These are phyloP conservation scores for Pionites leucogaster DNA, from an alignment of 2,113 vertebrate species.

Conservation along the genomic window DNA sequence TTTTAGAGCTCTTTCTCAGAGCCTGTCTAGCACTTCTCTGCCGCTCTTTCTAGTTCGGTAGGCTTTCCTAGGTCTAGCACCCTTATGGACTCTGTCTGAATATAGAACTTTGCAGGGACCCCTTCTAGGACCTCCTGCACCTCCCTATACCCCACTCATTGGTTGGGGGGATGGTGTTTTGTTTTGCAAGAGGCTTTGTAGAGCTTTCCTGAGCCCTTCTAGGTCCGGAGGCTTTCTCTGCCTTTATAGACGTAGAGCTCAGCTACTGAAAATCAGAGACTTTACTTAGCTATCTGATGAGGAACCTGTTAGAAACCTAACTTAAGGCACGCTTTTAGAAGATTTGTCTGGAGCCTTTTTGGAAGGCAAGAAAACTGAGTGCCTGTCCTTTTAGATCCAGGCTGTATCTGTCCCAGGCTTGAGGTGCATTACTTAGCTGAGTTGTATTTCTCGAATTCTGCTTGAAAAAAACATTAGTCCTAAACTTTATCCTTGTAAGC, in stretches of 20 bases:
- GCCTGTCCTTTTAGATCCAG: not conserved
- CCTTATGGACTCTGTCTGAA: not conserved
- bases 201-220: not conserved
- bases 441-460: not conserved
- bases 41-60: not conserved
- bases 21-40: not conserved
- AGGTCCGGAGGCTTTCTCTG: not conserved
- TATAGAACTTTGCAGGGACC: not conserved
- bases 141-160: accelerated
- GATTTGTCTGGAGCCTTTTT: not conserved
- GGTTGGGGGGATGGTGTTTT: not conserved
- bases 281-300: not conserved
- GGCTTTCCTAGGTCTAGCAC: not conserved
- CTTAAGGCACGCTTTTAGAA: not conserved
- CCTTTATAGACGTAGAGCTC: not conserved
- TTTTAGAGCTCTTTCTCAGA: not conserved
- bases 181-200: not conserved
- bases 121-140: not conserved
- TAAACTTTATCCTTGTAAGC: not conserved
- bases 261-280: not conserved
- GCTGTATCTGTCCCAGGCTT: not conserved
- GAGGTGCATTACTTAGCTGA: not conserved
- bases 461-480: not conserved
- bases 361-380: not conserved
- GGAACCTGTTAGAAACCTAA: not conserved